Base-by-base conservation (phyloP, 2,888 invertebrate genomes). In the Ichneumon xanthorius region DNA sequence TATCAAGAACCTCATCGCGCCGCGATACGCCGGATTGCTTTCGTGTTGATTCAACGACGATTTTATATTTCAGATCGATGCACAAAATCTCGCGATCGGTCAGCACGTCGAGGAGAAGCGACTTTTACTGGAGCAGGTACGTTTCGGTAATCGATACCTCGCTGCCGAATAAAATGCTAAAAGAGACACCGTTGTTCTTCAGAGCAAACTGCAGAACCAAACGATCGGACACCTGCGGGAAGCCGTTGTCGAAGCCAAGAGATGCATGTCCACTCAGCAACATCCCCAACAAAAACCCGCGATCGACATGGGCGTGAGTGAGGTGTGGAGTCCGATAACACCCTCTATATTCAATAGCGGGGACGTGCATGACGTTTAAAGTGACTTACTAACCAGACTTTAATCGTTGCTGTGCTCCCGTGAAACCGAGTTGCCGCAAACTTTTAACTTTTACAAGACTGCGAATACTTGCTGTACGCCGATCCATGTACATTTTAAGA, bases 311-410 rank as follows among this genome's bases (percentile, higher is more conserved):
- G 55, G 86, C 73, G 92, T 92, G 91, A 92, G 91, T 93, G 93
- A 93, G 88, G 88, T 91, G 84, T 92, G 93, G 92, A 88, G 91
- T 90, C 88, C 92, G 82, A 89, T 90, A 89, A 90, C 93, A 85
- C 89, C 93, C 90, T 87, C 92, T 86, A 88, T 91, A 82, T 92
- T 92, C 89, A 91, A 88, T 89, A 92, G 92, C 87, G 90, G 90
- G 82, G 92, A 92, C 88, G 93, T 93, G 93, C 93, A 94, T 92
- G 94, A 93, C 89, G 92, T 94, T 91, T 94, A 90, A 92, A 86
- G 50, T 84, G 65, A 86, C 80, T 58, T 82, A 85, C 87, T 87
- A 86, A 86, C 87, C 19, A 85, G 71, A 87, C 45, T 45, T 72
- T 53, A 48, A 70, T 80, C 79, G 75, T 76, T 82, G 65, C 82